Evolutionary conservation across 2,888 invertebrate genomes (phyloP), one percentile per base, ranked within the genome.

Genomic region (Hirtodrosophila cameraria): DNA sequence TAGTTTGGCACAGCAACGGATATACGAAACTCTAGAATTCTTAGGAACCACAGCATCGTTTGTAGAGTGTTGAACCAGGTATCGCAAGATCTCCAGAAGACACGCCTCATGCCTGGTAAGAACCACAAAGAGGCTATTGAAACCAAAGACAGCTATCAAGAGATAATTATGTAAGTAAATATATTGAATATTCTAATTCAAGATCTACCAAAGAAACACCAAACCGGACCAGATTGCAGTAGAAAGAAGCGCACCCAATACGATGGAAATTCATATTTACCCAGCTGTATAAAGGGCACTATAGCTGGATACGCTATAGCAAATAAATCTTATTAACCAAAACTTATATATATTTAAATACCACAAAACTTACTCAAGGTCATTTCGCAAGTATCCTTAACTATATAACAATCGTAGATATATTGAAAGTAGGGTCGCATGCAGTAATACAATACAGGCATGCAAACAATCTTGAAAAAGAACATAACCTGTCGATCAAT

Each of bases 61-160:
- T 0, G 88, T 89, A 0, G 85, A 80, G 30, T 86, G 61, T 3
- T 55, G 52, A 1, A 89, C 65, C 46, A 89, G 61, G 39, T 65
- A 57, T 2, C 80, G 71, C 2, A 89, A 50, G 0, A 88, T 59
- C 11, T 86, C 62, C 4, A 89, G 48, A 0, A 89, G 53, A 3
- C 81, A 77, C 0, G 83, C 75, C 39, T 85, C 77, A 12, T 87
- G 83, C 3, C 70, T 45, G 6, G 81, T 79, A 0, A 87, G 60
- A 13, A 88, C 61, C 35, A 88, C 78, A 31, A 88, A 87, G 0
- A 88, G 53, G n/a, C 86, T 82, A 41, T 87, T 86, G 16, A 86
- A 87, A 6, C 79, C 72, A 52, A 77, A 55, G 1, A 86, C 88
- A 61, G 77, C 87, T 87, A 6, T 7, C 3, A 2, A 18, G 11